phyloP scores from a whole-genome alignment of 2,888 invertebrate genomes.

The Eristalinus aeneus region DNA sequence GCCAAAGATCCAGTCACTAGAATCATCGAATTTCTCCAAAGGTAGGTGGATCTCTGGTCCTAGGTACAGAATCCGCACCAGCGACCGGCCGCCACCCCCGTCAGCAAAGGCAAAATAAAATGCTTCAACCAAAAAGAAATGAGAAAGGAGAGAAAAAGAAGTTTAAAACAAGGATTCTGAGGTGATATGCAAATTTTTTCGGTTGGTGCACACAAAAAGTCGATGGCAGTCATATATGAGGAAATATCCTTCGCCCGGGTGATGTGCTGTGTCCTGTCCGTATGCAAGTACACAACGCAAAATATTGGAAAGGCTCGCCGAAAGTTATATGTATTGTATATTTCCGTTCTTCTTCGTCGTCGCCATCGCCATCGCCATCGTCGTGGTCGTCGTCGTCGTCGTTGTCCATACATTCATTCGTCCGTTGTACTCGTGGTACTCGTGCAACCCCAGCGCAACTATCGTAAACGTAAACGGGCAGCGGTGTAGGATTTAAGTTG shows the following conservation, averaged over 20 bases:
- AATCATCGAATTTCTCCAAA: constrained; percentile 65
- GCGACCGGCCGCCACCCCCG: constrained; percentile 25
- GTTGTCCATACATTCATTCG: constrained; percentile 35
- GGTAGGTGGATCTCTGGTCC: constrained; percentile 69
- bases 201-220: constrained; percentile 67
- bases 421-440: constrained; percentile 45
- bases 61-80: constrained; percentile 29
- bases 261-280: constrained; percentile 13
- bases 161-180: constrained; percentile 67
- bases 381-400: constrained; percentile 12
- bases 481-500: constrained; percentile 58
- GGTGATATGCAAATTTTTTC: constrained; percentile 71
- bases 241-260: constrained; percentile 64
- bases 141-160: constrained; percentile 54
- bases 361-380: constrained; percentile 19
- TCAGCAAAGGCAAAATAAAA: constrained; percentile 10
- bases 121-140: constrained; percentile 12
- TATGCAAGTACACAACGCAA: constrained; percentile 65
- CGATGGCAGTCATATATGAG: constrained; percentile 58
- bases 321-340: constrained; percentile 63
- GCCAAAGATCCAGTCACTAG: constrained; percentile 65
- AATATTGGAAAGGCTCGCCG: constrained; percentile 67
- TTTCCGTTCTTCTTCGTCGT: constrained; percentile 51
- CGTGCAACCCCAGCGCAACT: constrained; percentile 42
- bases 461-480: constrained; percentile 58